A percentile compares a stretch with the other conserved stretches of the same genome.
Evolutionary conservation across 2,797 vertebrate genomes (phyloP).

Genomic region (Alectoris magna): DNA sequence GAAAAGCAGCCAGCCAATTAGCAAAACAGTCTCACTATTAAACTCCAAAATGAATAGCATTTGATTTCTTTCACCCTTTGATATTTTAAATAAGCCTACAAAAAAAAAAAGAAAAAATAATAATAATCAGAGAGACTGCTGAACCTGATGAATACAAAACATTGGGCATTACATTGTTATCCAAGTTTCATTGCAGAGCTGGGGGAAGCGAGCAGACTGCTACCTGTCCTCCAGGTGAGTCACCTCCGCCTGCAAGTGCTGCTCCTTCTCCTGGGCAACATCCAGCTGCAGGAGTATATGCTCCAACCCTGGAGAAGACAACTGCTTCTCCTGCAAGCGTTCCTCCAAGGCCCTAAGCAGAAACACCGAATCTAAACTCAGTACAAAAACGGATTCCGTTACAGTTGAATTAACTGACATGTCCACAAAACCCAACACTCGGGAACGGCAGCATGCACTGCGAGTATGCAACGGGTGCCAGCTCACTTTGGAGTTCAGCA

Average conservation of each 20-base stretch:
- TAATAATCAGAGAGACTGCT: background rate
- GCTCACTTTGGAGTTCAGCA: too few species aligned
- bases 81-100: slow-evolving; percentile 28
- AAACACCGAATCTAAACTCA: background rate
- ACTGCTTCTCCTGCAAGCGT: slow-evolving; percentile 73
- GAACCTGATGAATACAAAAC: background rate
- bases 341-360: slow-evolving; percentile 84
- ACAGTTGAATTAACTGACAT: background rate
- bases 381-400: background rate
- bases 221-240: slow-evolving; percentile 87
- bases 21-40: background rate
- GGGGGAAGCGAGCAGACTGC: background rate
- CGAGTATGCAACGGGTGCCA: background rate
- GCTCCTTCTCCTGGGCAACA: slow-evolving; percentile 81
- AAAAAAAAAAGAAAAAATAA: background rate
- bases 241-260: slow-evolving; percentile 85
- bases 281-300: slow-evolving; percentile 79
- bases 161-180: background rate
- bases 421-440: background rate
- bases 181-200: background rate
- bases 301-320: slow-evolving; percentile 73
- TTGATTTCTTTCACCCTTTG: slow-evolving; percentile 26
- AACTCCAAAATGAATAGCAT: background rate
- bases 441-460: background rate
- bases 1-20: slow-evolving; percentile 27